Base-by-base conservation (phyloP, 2,113 vertebrate species). In the Nesospiza acunhae region DNA sequence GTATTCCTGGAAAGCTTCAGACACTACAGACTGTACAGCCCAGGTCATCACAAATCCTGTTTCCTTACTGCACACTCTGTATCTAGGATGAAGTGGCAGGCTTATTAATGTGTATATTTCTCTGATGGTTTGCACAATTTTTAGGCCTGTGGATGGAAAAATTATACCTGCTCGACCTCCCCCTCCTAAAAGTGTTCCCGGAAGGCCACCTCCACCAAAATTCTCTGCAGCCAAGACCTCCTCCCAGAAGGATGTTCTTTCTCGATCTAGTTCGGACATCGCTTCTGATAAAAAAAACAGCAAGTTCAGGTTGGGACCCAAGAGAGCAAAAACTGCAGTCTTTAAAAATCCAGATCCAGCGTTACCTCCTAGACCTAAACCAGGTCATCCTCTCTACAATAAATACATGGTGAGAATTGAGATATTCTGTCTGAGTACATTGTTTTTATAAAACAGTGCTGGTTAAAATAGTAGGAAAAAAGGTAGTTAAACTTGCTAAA, bases 321-420 rank as follows among this genome's bases (percentile, higher is more conserved):
- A 97, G 90, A 98, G 98, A 96, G 31, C 94, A 91, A 98, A 98
- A 92, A 97, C 97, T 87, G 97, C 98, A 66, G 96, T 96, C 72
- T 85, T 98, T 91, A 97, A 95, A 41, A 98, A 83, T 96, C 98
- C 97, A 94, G 97, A 98, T 85, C 98, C 98, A 21, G 97, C 98
- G 46, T 98, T 99, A 84, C 99, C 99, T 84, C 99, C 99, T 41
- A 98, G 99, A 85, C 99, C 99, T 90, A 98, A 98, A 78, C 99
- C 99, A 2, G 99, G 99, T 89, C 99, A 99, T 93, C 98, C 96
- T 80, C 99, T 99, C 79, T 99, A 99, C 98, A 99, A 98, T 96
- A 99, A 98, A 92, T 99, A 99, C 94, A 98, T 97, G 76, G 99
- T 99, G 84, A 99, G 97, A 88, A 20, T 12, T 46, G 70, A 70